Base-by-base conservation (phyloP, 2,888 invertebrate genomes). In the Cataglyphis cursor region DNA sequence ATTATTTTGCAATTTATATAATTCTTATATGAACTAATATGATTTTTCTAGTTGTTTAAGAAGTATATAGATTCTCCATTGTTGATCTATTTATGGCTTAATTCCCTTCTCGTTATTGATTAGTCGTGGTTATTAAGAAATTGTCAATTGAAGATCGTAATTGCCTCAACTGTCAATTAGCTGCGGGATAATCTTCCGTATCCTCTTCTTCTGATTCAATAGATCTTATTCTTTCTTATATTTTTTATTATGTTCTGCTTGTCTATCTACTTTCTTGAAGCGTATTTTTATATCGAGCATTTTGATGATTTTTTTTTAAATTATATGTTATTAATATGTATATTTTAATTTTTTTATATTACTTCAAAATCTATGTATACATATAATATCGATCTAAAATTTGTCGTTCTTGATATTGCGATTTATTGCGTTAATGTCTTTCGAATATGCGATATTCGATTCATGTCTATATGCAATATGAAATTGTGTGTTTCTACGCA, bases 91-190 rank as follows among this genome's bases (percentile, higher is more conserved):
- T 59, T 24, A 35, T 15, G 44, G 35, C 65, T 59, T 38, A 72
- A 84, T 64, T 83, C 81, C 35, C 68, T 73, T 62, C 51, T 51
- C 59, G 73, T 75, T 72, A 81, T 84, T 84, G 85, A 88, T 89
- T 74, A 73, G 84, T 81, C 78, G 41, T 68, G 31, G 72, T 18
- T 68, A 81, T 89, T 72, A 78, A 75, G 78, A 66, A 85, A 86
- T 78, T 78, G 84, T 73, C 83, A 82, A 83, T 87, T 88, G 85
- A 86, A 84, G 62, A 54, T 41, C 48, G 73, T 78, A 88, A 91
- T 90, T 88, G 86, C 10, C 54, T 82, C 84, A 90, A 86, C 84
- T 89, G 68, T 48, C 83, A 70, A 73, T 85, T 86, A 82, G 70
- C 62, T 80, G 35, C 72, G 15, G 24, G 18, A 65, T 24, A 35